These are phyloP conservation scores for Hemiscyllium ocellatum DNA, from an alignment of 2,113 vertebrate species.

Conservation along the genomic window DNA sequence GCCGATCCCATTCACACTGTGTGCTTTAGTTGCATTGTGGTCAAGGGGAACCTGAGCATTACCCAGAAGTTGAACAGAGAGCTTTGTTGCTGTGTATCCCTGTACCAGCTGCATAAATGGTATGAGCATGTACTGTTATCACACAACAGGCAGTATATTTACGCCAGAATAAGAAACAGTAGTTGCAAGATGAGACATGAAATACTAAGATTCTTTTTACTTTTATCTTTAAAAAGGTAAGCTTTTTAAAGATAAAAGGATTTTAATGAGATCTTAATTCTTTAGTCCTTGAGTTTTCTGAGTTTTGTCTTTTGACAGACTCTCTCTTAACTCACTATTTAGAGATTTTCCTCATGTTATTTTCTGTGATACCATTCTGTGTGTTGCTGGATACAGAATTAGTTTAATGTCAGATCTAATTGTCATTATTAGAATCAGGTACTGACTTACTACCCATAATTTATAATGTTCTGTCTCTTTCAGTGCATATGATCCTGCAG, in stretches of 20 bases:
- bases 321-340: background rate
- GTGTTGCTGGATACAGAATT: background rate
- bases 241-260: background rate
- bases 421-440: background rate
- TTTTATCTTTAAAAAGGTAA: background rate
- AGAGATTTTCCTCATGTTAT: background rate
- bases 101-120: background rate
- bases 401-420: background rate
- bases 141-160: background rate
- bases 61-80: background rate
- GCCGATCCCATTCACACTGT: background rate
- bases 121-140: background rate
- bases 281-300: background rate
- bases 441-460: background rate
- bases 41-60: background rate
- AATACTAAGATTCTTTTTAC: background rate
- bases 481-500: slow-evolving; percentile 70
- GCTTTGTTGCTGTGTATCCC: background rate
- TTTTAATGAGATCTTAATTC: background rate
- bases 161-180: background rate
- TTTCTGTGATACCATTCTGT: background rate
- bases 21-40: background rate
- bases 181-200: background rate
- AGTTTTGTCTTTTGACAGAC: background rate
- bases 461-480: background rate